These are phyloP conservation scores for Caenorhabditis sp. DNA, from an alignment of 2,888 invertebrate species.

Conservation along the genomic window DNA sequence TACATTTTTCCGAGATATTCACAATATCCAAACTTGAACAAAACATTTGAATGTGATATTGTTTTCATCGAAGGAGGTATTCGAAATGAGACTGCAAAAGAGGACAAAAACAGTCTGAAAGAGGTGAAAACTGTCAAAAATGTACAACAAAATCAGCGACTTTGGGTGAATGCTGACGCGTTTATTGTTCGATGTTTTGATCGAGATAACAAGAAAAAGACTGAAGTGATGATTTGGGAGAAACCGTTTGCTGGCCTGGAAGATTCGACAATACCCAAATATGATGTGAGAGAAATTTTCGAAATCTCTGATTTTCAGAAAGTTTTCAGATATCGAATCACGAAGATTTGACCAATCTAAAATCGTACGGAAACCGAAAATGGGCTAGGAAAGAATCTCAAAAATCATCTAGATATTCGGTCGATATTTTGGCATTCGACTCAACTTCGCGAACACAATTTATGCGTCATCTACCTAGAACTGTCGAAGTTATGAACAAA, in stretches of 20 bases:
- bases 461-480: constrained; percentile 60
- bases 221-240: not conserved
- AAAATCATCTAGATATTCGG: constrained; percentile 19
- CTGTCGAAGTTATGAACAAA: constrained; percentile 76
- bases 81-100: not conserved
- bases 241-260: not conserved
- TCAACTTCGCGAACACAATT: constrained; percentile 59
- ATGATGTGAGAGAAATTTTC: no score
- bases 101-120: not conserved
- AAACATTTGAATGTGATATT: not conserved
- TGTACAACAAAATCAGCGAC: not conserved
- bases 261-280: no score
- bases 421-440: constrained; percentile 53
- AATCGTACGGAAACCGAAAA: no score
- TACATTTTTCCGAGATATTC: not conserved
- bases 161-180: not conserved
- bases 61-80: not conserved
- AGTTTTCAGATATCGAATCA: no score
- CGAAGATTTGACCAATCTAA: no score
- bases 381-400: not conserved
- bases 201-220: not conserved
- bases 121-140: not conserved
- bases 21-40: not conserved
- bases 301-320: no score
- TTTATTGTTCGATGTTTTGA: not conserved